Percentiles rank a stretch among this genome's conserved stretches.
Conservation (phyloP, 2,113 vertebrate genomes). For the Cyrtonyx montezumae region DNA sequence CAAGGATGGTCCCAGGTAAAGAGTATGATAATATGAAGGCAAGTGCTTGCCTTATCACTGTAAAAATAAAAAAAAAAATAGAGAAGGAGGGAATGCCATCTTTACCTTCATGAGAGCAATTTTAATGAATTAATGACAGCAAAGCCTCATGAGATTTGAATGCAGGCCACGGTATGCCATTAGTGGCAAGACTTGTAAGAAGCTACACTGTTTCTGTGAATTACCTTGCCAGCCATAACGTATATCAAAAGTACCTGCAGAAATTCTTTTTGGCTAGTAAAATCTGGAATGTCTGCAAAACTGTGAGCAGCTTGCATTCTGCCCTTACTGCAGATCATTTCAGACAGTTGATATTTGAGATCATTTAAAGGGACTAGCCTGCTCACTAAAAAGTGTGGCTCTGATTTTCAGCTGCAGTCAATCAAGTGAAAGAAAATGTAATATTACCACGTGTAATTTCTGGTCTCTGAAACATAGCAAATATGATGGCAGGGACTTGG, state of each 20-base stretch:
- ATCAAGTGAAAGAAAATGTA: not conserved
- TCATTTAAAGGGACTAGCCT: not conserved
- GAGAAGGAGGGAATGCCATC: no score
- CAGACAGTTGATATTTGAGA: not conserved
- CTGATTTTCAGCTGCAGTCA: not conserved
- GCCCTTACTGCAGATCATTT: not conserved
- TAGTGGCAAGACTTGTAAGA: not conserved
- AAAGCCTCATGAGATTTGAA: not conserved
- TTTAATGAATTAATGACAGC: not conserved
- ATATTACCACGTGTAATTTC: not conserved
- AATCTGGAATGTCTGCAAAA: not conserved
- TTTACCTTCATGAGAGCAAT: not conserved
- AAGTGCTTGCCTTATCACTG: not conserved
- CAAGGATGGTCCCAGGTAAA: not conserved
- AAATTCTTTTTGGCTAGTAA: not conserved
- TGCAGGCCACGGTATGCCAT: not conserved
- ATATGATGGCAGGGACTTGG: not conserved
- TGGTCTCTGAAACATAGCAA: not conserved
- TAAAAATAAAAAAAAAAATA: not conserved
- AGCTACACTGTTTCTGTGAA: not conserved
- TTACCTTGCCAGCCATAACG: not conserved
- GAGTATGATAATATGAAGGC: not conserved
- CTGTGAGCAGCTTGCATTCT: not conserved
- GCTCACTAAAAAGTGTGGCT: not conserved
- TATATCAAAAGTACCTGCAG: not conserved